Conservation (phyloP, 1,140 invertebrate genomes). For the Drosophila saltans region DNA sequence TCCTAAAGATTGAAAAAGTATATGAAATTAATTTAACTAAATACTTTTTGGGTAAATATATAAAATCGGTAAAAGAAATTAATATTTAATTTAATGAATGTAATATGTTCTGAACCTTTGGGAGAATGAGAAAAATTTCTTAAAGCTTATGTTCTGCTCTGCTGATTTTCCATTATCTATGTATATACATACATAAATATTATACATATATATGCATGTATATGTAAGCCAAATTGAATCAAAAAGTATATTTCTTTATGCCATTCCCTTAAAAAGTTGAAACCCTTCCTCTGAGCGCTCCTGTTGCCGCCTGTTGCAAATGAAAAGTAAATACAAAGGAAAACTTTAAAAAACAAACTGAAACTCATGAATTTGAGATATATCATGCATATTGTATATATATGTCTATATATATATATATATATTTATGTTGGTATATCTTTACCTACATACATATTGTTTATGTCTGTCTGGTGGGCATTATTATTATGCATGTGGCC, state of each 20-base stretch:
- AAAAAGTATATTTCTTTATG: not conserved
- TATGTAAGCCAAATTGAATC: too few relatives aligned
- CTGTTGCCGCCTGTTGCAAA: slow-evolving; percentile 5
- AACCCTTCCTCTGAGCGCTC: slow-evolving; percentile 6
- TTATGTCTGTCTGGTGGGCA: slow-evolving; percentile 23
- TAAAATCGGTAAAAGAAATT: not conserved
- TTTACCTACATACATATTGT: slow-evolving; percentile 5
- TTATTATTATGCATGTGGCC: slow-evolving; percentile 32
- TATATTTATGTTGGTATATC: slow-evolving; percentile 25
- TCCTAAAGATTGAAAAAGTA: not conserved
- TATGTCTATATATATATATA: not conserved
- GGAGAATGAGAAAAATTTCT: too few relatives aligned
- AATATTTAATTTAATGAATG: too few relatives aligned
- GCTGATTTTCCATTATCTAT: too few relatives aligned
- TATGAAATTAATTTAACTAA: not conserved
- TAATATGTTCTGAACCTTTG: too few relatives aligned
- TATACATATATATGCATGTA: too few relatives aligned
- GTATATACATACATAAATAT: too few relatives aligned
- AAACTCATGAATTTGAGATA: slow-evolving; percentile 57
- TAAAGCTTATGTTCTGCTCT: too few relatives aligned
- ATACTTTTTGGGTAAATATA: too few relatives aligned
- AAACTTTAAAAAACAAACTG: slow-evolving; percentile 42
- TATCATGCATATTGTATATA: slow-evolving; percentile 54
- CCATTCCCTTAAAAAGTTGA: not conserved
- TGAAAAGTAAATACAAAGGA: slow-evolving; percentile 50